Evolutionary conservation across 2,888 invertebrate genomes (phyloP).

Genomic region (Nomada ruficornis): DNA sequence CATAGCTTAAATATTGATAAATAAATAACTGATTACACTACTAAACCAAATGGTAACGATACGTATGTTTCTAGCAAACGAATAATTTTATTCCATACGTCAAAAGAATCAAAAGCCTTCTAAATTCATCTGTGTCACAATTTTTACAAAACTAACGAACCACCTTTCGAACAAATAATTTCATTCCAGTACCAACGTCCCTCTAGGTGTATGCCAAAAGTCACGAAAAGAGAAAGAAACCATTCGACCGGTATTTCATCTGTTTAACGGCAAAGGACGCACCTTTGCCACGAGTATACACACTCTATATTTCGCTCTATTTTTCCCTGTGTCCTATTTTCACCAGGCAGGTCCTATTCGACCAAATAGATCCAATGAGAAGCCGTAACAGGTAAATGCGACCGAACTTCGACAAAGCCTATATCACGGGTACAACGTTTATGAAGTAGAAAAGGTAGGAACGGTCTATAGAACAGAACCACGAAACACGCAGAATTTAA

Average conservation of each 20-base stretch:
- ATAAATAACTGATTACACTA: no score
- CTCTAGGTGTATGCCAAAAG: no score
- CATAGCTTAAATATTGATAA: no score
- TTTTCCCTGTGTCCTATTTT: constrained; percentile 21
- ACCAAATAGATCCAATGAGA: constrained; percentile 6
- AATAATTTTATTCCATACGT: no score
- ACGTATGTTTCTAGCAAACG: no score
- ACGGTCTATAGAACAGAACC: constrained; percentile 9
- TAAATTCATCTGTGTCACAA: no score
- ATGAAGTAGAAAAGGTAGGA: constrained; percentile 20
- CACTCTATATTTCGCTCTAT: background rate
- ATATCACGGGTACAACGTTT: constrained; percentile 33
- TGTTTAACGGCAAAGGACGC: background rate
- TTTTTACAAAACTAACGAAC: no score
- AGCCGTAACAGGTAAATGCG: constrained; percentile 27
- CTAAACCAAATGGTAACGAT: no score
- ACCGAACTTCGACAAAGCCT: constrained; percentile 36
- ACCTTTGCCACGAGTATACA: background rate
- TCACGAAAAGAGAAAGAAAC: no score
- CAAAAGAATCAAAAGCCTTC: no score
- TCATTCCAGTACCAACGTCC: no score
- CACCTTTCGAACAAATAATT: background rate
- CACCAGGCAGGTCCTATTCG: background rate
- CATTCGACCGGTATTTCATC: no score
- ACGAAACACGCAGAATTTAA: constrained; percentile 51